Evolutionary conservation across 2,888 invertebrate species (phyloP).

Genomic region (Torymus tubicola): DNA sequence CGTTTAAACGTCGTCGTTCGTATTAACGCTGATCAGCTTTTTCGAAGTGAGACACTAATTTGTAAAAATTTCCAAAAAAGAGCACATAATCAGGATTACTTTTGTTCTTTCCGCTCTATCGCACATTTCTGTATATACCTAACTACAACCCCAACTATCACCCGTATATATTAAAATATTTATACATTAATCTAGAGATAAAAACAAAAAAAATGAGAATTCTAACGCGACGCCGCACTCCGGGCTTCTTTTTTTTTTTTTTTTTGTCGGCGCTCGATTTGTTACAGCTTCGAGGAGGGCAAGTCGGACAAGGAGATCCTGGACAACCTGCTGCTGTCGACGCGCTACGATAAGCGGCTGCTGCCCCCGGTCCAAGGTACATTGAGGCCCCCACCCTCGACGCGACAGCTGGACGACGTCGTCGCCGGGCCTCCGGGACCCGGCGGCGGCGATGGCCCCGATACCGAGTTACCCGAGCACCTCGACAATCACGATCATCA

Average conservation of each 20-base stretch:
- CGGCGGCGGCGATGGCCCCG: constrained; percentile 14
- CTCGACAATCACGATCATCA: constrained; percentile 62
- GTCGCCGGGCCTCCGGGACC: constrained; percentile 36
- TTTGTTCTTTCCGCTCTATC: too few species aligned
- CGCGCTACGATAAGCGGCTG: constrained; percentile 94
- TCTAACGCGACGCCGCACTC: too few species aligned
- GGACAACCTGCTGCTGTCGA: constrained; percentile 91
- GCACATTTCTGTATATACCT: too few species aligned
- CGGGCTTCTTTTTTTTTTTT: too few species aligned
- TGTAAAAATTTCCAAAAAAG: neutral
- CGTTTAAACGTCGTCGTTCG: too few species aligned
- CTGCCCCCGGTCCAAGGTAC: constrained; percentile 93
- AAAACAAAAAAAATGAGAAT: too few species aligned
- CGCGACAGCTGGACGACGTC: constrained; percentile 74
- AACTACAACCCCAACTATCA: too few species aligned
- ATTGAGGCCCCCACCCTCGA: constrained; percentile 75
- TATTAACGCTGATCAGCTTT: too few species aligned
- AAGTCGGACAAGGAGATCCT: constrained; percentile 95
- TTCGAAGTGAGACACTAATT: too few species aligned
- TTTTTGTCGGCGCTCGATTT: constrained; percentile 34
- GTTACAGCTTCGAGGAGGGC: constrained; percentile 90
- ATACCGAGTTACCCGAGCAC: constrained; percentile 63
- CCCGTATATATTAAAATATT: too few species aligned
- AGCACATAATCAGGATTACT: too few species aligned
- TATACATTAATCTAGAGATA: too few species aligned